Base-by-base conservation (phyloP, 1,140 invertebrate species). In the Drosophila bifasciata region DNA sequence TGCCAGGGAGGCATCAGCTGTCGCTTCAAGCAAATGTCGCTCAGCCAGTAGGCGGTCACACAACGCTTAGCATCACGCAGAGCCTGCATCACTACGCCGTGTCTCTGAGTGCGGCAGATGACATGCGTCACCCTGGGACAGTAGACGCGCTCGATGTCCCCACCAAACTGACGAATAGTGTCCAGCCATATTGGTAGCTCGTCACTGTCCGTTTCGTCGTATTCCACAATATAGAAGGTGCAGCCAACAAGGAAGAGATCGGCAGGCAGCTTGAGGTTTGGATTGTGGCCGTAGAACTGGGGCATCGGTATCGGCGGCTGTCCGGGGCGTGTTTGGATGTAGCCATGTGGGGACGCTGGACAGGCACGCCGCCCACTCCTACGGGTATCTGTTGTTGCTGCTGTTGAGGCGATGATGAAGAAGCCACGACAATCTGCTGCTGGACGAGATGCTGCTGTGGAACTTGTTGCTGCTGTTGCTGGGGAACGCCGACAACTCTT, bases 31-130 rank as follows among this genome's bases (percentile, higher is more conserved):
- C 98, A 94, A 23, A 97, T 95, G 91, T 99, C 98, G 63, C 96
- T 98, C 11, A 99, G 92, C 98, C 98, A 99, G 92, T 96, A 96
- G 8, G 97, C 95, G 5, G 97, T 98, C 5, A 99, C 96, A 86
- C 98, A 97, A 19, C 97, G 94, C 91, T 94, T 94, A 7, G 93
- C 92, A 91, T 97, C 96, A 21, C 95, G 93, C 11, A 97, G 89
- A 0, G 95, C 96, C 93, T 96, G 96, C 93, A 97, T 96, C 13
- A 97, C 97, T 17, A 96, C 94, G 28, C 97, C 96, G 88, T 97
- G 96, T 32, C 95, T 94, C 92, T 98, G 97, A 9, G 96, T 97
- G 73, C 97, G 95, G 89, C 97, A 97, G 8, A 99, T 92, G 15
- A 99, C 95, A 92, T 99, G 98, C 0, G 98, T 99, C 11, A 98